Evolutionary conservation across 1,140 invertebrate genomes (phyloP).

Genomic region (Subanguina moxae): DNA sequence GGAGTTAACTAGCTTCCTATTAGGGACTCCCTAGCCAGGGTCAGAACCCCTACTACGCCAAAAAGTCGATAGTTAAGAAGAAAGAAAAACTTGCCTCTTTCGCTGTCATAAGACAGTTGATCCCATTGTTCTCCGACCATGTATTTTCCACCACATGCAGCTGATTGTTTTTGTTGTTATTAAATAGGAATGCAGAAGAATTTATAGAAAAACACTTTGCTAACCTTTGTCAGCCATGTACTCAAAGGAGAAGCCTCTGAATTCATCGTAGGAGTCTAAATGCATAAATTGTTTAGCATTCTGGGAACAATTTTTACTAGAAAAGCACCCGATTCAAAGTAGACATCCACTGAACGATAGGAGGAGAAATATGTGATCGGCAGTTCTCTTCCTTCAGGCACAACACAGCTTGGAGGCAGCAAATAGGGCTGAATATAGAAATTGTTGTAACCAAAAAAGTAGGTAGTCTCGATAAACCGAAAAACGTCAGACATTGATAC

Average conservation of each 20-base stretch:
- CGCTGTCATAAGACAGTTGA: conserved; percentile 36
- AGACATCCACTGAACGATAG: conserved; percentile 34
- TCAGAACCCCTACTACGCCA: not conserved
- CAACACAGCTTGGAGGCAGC: conserved; percentile 30
- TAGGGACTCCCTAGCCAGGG: no score
- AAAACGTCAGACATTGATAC: no score
- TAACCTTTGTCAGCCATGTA: conserved; percentile 33
- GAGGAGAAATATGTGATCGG: conserved; percentile 30
- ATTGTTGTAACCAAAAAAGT: no score
- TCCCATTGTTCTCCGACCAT: conserved; percentile 8
- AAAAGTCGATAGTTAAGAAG: not conserved
- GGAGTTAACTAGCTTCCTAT: no score
- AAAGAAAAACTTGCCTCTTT: conserved; percentile 33
- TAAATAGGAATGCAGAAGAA: not conserved
- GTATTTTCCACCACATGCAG: conserved; percentile 39
- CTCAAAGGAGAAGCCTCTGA: conserved; percentile 37
- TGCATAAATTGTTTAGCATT: no score
- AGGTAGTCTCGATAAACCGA: no score
- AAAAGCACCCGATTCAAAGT: conserved; percentile 41
- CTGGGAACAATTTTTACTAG: no score
- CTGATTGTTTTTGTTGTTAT: conserved; percentile 6
- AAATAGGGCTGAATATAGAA: conserved; percentile 40
- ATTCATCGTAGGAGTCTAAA: conserved; percentile 25
- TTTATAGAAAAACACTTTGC: not conserved
- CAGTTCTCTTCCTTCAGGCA: conserved; percentile 19